Base-by-base conservation (phyloP, 92 coral and sea anemone genomes). In the Phenganax marumi region DNA sequence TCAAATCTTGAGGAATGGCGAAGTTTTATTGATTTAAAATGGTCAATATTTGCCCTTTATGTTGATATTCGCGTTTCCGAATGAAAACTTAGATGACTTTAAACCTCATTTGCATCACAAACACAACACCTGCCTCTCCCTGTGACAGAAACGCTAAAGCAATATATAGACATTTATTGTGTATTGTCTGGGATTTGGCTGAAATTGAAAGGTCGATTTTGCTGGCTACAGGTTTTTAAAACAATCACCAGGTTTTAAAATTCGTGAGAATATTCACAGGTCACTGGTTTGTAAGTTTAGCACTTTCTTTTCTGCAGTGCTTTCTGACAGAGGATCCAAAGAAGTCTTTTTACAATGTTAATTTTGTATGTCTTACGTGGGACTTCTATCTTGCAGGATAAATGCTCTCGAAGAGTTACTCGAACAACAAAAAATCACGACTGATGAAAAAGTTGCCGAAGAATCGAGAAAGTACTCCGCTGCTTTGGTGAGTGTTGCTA, bases 381-480 rank as follows among this genome's bases (percentile, higher is more conserved):
- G 5, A 12, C 9, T 55, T 13, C 79, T 16, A 63, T 22, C 64
- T 55, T 54, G 10, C 78, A 95, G 98, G 58, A 92, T 95, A 65
- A 95, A 92, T 80, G 98, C 93, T 17, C 85, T 95, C 74, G 98
- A 95, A 79, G 98, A 95, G 79, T 93, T 92, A 52, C 81, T 95
- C 23, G 96, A 92, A 52, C 89, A 73, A 14, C 98, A 95, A 60
- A 90, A 89, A 60, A 75, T 87, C 43, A 73, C 91, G 22, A 90
- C 98, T 19, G 95, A 92, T 26, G 89, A 91, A 58, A 90, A 84
- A 66, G 98, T 95, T 4, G 88, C 75, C 25, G 92, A 92, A 57
- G 98, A 95, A 71, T 77, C 94, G 11, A 78, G 90, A 49, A 91
- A 87, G 73, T 89, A 95, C 60, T 89, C 85, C 63, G 68, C 85